phyloP scores from a whole-genome alignment of 2,797 vertebrate species.

The Pangasius sanitwongsei region DNA sequence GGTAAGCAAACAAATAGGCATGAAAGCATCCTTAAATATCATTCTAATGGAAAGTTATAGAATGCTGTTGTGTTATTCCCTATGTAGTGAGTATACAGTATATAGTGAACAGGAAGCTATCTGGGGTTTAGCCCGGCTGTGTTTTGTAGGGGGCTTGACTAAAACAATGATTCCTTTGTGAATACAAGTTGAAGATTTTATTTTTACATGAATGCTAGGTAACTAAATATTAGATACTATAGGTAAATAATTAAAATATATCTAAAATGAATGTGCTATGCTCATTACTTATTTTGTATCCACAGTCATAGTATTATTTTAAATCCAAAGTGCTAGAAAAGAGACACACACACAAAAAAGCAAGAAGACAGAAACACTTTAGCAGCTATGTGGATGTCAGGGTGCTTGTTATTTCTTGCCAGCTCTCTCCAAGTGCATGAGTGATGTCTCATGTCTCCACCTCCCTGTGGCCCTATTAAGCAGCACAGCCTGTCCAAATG shows the following conservation, averaged over 20 bases:
- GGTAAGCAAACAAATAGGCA: neutral
- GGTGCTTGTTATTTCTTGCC: slow-evolving; percentile 44
- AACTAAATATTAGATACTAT: neutral
- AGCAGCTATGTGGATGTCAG: slow-evolving; percentile 32
- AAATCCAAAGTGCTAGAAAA: neutral
- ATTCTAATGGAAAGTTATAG: neutral
- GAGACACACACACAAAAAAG: neutral
- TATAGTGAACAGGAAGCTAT: neutral
- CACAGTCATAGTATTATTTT: neutral
- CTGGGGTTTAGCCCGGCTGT: neutral
- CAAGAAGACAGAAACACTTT: slow-evolving; percentile 34
- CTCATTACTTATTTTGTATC: neutral
- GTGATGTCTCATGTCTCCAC: slow-evolving; percentile 69
- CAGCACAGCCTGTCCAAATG: slow-evolving; percentile 73
- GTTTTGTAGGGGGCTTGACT: neutral
- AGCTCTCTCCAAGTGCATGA: slow-evolving; percentile 63
- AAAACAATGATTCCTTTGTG: neutral
- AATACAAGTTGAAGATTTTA: neutral
- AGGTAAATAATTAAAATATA: neutral
- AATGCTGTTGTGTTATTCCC: neutral
- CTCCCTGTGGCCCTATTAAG: slow-evolving; percentile 78
- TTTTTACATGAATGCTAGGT: neutral
- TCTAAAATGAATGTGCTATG: neutral
- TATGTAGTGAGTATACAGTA: neutral
- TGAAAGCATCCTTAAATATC: neutral